A percentile compares a stretch with the other conserved stretches of the same genome.
These are phyloP conservation scores for Euzetes globulus DNA, from an alignment of 2,888 invertebrate species.

Conservation along the genomic window DNA sequence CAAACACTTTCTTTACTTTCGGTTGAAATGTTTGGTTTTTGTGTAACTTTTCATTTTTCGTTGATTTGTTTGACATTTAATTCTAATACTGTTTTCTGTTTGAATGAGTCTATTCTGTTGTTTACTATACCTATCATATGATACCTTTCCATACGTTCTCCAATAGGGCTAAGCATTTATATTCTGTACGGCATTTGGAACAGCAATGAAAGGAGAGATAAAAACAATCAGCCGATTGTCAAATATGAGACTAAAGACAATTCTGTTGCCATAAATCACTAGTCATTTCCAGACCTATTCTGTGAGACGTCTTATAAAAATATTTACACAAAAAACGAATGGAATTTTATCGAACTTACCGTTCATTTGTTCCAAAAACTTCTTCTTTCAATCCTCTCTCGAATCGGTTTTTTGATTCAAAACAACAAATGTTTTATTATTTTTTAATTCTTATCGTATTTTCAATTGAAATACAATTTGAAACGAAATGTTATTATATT, in stretches of 20 bases:
- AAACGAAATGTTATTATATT: conserved; percentile 25
- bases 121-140: not conserved
- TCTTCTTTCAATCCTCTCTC: not conserved
- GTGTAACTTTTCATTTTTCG: not conserved
- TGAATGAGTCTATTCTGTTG: not conserved
- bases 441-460: not conserved
- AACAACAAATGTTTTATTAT: not conserved
- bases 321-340: too few species aligned
- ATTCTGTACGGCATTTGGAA: conserved; percentile 41
- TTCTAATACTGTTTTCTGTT: not conserved
- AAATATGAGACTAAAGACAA: conserved; percentile 31
- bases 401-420: not conserved
- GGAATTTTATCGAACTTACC: too few species aligned
- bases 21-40: not conserved
- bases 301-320: not conserved
- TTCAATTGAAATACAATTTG: not conserved
- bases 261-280: conserved; percentile 27
- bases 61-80: not conserved
- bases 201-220: conserved; percentile 39
- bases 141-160: conserved; percentile 20
- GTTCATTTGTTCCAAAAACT: not conserved
- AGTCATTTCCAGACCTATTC: conserved; percentile 7
- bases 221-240: conserved; percentile 19
- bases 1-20: not conserved
- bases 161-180: conserved; percentile 40